These are phyloP conservation scores for Lindbergichthys nudifrons DNA, from an alignment of 2,797 vertebrate species.

Conservation along the genomic window DNA sequence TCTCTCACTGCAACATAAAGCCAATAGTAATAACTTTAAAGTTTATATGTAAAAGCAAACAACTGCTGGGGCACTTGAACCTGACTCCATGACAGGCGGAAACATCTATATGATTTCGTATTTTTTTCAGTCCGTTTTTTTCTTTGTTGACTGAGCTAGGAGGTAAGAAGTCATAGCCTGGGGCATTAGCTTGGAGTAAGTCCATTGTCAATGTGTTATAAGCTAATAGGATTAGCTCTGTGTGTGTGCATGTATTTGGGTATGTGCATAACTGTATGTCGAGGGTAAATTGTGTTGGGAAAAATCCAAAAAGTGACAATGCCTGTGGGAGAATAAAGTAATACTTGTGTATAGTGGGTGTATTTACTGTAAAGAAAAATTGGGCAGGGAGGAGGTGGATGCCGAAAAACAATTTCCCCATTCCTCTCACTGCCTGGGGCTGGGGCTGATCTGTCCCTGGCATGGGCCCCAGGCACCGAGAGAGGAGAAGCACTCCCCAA, in stretches of 20 bases:
- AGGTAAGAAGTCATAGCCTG: conserved; percentile 59
- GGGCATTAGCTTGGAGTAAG: conserved; percentile 60
- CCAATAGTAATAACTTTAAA: conserved; percentile 87
- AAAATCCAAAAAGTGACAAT: conserved; percentile 48
- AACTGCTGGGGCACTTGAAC: conserved; percentile 88
- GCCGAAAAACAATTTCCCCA: conserved; percentile 69
- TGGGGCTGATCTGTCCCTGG: conserved; percentile 85
- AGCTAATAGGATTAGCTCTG: conserved; percentile 71
- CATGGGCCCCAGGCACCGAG: conserved; percentile 82
- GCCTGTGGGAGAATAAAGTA: conserved; percentile 57
- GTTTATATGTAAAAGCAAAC: conserved; percentile 89
- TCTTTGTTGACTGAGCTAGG: conserved; percentile 77
- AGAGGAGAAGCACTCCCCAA: conserved; percentile 72
- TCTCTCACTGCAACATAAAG: conserved; percentile 83
- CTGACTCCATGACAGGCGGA: conserved; percentile 88
- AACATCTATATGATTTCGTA: conserved; percentile 88
- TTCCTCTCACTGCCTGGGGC: conserved; percentile 79
- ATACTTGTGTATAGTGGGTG: conserved; percentile 42
- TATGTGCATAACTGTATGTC: conserved; percentile 30
- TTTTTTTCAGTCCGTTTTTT: conserved; percentile 71
- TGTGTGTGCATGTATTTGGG: conserved; percentile 18
- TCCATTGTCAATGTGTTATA: conserved; percentile 60
- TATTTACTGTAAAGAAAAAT: conserved; percentile 61
- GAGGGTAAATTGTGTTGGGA: conserved; percentile 45
- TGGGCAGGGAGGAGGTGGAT: conserved; percentile 40